These are phyloP conservation scores for Drosophila histrio DNA, from an alignment of 2,888 invertebrate genomes.

Conservation along the genomic window DNA sequence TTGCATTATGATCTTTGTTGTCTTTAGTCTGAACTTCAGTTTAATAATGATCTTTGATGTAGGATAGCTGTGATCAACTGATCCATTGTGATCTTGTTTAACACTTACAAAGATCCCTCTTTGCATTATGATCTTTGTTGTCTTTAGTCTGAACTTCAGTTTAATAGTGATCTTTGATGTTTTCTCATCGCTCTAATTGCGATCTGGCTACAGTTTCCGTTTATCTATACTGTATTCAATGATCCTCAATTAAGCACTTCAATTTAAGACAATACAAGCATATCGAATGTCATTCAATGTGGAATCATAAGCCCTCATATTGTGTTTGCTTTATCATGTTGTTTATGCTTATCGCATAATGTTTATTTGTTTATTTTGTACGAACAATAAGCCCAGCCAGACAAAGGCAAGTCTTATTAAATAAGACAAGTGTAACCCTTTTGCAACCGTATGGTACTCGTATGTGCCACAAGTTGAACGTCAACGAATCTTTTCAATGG, in stretches of 20 bases:
- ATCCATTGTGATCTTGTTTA: neutral
- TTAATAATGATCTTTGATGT: no score
- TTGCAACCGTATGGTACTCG: conserved; percentile 17
- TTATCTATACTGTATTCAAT: conserved; percentile 20
- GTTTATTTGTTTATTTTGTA: conserved; percentile 47
- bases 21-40: no score
- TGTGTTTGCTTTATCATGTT: conserved; percentile 24
- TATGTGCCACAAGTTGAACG: conserved; percentile 20
- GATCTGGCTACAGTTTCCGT: conserved; percentile 7
- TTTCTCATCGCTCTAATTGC: neutral
- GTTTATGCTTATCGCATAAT: conserved; percentile 29
- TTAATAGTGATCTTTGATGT: neutral
- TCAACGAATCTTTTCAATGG: conserved; percentile 40
- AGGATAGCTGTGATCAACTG: neutral
- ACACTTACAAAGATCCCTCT: neutral
- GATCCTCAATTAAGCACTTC: conserved; percentile 20
- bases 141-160: no score
- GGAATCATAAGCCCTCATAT: conserved; percentile 15
- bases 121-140: neutral
- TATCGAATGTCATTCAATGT: conserved; percentile 43
- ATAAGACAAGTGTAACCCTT: conserved; percentile 47
- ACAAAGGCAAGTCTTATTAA: conserved; percentile 13
- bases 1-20: no score
- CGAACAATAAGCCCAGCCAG: conserved; percentile 32
- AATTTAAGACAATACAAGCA: conserved; percentile 2